Evolutionary conservation across 2,113 vertebrate genomes (phyloP).

Genomic region (Cricetomys ansorgei): DNA sequence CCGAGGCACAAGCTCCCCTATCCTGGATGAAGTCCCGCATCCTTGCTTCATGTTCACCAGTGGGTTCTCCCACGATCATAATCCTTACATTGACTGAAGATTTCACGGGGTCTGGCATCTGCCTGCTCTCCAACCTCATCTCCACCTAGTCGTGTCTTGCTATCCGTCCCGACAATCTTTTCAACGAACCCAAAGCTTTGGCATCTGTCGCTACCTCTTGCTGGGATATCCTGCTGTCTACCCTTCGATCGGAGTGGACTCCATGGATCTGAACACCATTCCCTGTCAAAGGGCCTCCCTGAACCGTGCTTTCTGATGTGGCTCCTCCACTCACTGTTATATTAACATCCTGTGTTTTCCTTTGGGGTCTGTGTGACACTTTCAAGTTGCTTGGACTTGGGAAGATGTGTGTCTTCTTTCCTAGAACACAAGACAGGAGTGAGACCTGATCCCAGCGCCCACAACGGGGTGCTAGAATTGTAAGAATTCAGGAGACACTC

Average conservation of each 20-base stretch:
- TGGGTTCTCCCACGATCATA: background rate
- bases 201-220: background rate
- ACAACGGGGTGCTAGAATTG: background rate
- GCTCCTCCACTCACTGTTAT: background rate
- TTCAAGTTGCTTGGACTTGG: background rate
- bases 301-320: background rate
- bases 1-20: background rate
- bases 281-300: background rate
- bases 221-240: background rate
- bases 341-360: background rate
- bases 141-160: background rate
- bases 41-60: background rate
- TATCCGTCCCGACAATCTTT: background rate
- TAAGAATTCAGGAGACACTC: background rate
- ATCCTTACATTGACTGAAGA: accelerated
- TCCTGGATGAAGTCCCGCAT: background rate
- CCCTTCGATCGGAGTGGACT: background rate
- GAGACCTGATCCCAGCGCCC: background rate
- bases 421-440: background rate
- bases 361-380: background rate
- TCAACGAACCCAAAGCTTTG: too few relatives aligned
- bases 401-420: background rate
- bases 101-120: background rate
- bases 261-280: too few relatives aligned
- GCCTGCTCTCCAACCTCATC: background rate